phyloP scores from a whole-genome alignment of 2,113 vertebrate species.

The Oxyruncus cristatus region DNA sequence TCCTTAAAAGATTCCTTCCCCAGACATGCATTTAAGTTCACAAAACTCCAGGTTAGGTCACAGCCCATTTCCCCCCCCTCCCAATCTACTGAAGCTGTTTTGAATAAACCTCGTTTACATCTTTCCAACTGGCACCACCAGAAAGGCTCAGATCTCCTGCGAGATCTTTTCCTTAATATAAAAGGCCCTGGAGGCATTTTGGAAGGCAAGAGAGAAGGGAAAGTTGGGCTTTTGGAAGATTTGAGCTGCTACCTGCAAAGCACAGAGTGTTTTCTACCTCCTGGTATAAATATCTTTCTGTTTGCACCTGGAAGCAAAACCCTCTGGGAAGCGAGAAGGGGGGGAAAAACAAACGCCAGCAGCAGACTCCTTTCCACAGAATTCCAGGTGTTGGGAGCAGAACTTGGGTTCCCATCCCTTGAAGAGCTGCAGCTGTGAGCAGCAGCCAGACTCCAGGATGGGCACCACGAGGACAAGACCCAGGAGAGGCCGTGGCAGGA shows the following conservation, averaged over 20 bases:
- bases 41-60: constrained; percentile 9
- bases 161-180: constrained; percentile 12
- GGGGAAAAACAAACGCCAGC: not conserved
- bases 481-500: not conserved
- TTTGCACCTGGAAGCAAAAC: not conserved
- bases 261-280: not conserved
- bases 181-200: constrained; percentile 36
- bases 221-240: constrained; percentile 5
- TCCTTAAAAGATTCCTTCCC: not conserved
- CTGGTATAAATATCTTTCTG: not conserved
- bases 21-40: not conserved
- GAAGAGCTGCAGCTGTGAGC: not conserved
- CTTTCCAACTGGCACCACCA: constrained; percentile 29
- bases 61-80: not conserved
- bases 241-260: not conserved
- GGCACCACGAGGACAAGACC: not conserved
- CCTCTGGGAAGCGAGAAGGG: not conserved
- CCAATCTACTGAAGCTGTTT: not conserved
- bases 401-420: not conserved
- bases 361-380: not conserved
- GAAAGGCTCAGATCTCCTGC: constrained; percentile 19
- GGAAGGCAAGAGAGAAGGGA: constrained; percentile 17
- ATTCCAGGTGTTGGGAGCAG: not conserved
- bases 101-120: constrained; percentile 53
- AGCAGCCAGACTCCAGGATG: too few species aligned